phyloP scores from a whole-genome alignment of 2,113 vertebrate species.

The Shinisaurus crocodilurus region DNA sequence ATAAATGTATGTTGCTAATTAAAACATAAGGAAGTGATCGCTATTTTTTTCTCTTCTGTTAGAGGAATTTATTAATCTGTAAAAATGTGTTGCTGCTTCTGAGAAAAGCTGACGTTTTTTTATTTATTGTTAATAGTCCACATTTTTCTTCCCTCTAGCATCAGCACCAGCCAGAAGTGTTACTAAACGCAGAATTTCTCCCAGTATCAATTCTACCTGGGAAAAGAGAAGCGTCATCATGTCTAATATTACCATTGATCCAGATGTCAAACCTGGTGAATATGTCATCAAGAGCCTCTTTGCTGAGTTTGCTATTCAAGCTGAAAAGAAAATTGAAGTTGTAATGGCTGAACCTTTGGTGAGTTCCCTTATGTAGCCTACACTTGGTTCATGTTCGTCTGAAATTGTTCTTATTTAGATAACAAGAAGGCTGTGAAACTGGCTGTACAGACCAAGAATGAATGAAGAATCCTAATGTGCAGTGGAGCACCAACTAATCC shows the following conservation, averaged over 20 bases:
- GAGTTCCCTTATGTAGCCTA: slow-evolving; percentile 67
- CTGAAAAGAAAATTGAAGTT: slow-evolving; percentile 99
- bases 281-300: slow-evolving; percentile 99
- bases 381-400: background rate
- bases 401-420: background rate
- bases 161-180: slow-evolving; percentile 89
- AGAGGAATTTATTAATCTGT: background rate
- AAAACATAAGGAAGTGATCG: background rate
- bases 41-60: background rate
- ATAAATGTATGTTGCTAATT: background rate
- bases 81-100: background rate
- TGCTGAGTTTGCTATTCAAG: slow-evolving; percentile 96
- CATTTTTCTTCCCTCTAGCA: slow-evolving; percentile 74
- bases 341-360: slow-evolving; percentile 99
- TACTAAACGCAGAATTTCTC: slow-evolving; percentile 79
- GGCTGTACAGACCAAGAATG: background rate
- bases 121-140: slow-evolving; percentile 25
- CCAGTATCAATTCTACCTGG: slow-evolving; percentile 78
- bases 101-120: slow-evolving; percentile 5
- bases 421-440: background rate
- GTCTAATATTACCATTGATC: slow-evolving; percentile 98
- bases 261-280: slow-evolving; percentile 98
- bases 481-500: background rate
- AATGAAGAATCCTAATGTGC: background rate
- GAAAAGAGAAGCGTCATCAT: slow-evolving; percentile 86